Evolutionary conservation across 2,888 invertebrate genomes (phyloP).

Genomic region (Trichopria drosophilae): DNA sequence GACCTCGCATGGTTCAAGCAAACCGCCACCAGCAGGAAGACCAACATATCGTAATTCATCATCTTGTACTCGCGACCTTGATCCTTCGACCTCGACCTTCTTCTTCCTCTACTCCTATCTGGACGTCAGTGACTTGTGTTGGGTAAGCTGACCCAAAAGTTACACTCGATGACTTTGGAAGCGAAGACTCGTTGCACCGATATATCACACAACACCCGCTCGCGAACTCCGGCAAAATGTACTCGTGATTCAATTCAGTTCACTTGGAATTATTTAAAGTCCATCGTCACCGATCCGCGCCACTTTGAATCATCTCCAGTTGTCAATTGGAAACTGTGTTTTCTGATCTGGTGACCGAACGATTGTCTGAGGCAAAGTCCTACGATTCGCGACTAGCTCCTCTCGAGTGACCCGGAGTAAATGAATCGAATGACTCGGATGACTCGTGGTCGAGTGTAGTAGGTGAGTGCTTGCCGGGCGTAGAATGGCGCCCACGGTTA

Average conservation of each 20-base stretch:
- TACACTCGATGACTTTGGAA: constrained; percentile 13
- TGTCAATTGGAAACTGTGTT: too few relatives aligned
- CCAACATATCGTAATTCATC: too few relatives aligned
- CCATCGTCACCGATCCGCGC: constrained; percentile 38
- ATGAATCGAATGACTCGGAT: constrained; percentile 38
- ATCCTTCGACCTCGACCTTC: constrained; percentile 33
- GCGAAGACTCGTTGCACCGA: constrained; percentile 24
- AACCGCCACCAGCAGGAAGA: constrained; percentile 28
- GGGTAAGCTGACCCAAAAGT: too few relatives aligned
- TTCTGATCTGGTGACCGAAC: not conserved
- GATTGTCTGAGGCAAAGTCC: not conserved
- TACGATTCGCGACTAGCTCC: constrained; percentile 16
- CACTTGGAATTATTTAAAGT: constrained; percentile 35
- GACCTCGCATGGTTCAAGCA: too few relatives aligned
- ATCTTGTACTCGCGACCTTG: constrained; percentile 31
- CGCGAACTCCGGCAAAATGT: not conserved
- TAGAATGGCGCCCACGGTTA: constrained; percentile 50
- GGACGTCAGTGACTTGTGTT: too few relatives aligned
- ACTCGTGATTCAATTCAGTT: too few relatives aligned
- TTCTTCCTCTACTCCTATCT: constrained; percentile 14
- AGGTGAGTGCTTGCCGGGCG: constrained; percentile 46
- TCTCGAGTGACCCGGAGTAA: constrained; percentile 29
- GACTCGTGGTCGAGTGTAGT: constrained; percentile 40
- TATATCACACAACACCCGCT: constrained; percentile 7
- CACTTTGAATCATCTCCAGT: too few relatives aligned